Base-by-base conservation (phyloP, 2,888 invertebrate genomes). In the Cheilosia urbana region DNA sequence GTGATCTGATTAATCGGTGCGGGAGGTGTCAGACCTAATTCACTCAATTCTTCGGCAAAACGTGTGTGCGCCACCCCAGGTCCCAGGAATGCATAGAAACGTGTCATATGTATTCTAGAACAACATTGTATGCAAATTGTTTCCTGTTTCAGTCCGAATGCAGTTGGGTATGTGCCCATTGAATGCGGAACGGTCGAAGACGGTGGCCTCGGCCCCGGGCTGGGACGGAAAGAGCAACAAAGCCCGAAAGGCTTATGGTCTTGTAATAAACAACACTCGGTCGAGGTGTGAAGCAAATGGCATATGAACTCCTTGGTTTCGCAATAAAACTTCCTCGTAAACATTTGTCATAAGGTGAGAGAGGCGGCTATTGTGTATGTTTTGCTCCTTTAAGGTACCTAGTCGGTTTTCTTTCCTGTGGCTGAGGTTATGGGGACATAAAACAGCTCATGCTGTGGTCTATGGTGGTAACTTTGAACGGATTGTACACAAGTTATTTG, bases 331-430 rank as follows among this genome's bases (percentile, higher is more conserved):
- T 77, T 85, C 42, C 76, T 81, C 85, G 77, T 81, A 85, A 85
- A 85, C 81, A 85, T 85, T 85, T 85, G 85, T 85, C 85, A 85
- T 85, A 81, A 76, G 85, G 81, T 85, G 85, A 81, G 85, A 81
- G 85, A 76, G 81, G 71, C 21, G 45, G 17, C 17, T 7, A 9
- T 7, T 19, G 17, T 47, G 17, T 5, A 6, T 66, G 11, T 62
- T 72, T 19, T 21, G 37, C 27, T 34, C 62, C 24, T 69, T 40
- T 24, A 11, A 17, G 17, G 51, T 60, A n/a, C n/a, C n/a, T n/a
- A 58, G 19, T 27, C 27, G 13, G 27, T 60, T 40, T 58, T 19
- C 30, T 45, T 65, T 51, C 57, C 57, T 63, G 53, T 63, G 72
- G 57, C 30, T 51, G 51, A 63, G 72, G 66, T 76, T 85, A 85